Evolutionary conservation across 2,888 invertebrate species (phyloP).

Genomic region (Yponomeuta plumbellus): DNA sequence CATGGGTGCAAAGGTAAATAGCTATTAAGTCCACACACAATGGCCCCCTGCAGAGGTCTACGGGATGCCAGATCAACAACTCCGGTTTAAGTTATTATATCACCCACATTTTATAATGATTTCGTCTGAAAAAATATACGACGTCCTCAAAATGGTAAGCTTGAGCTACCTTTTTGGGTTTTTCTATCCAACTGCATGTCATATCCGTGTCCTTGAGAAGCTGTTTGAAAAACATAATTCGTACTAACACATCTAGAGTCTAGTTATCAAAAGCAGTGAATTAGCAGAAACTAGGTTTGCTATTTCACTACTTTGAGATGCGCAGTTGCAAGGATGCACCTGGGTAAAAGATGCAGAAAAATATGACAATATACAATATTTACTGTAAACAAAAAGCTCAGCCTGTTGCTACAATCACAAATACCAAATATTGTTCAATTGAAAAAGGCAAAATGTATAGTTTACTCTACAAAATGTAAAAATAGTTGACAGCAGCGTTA

Average conservation of each 20-base stretch:
- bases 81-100: conserved; percentile 73
- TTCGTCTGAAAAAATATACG: conserved; percentile 38
- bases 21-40: conserved; percentile 69
- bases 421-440: too few relatives aligned
- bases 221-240: conserved; percentile 18
- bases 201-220: neutral
- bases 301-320: neutral
- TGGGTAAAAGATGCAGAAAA: neutral
- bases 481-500: too few relatives aligned
- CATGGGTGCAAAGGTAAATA: conserved; percentile 70
- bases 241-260: neutral
- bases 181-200: neutral
- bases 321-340: conserved; percentile 2
- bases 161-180: conserved; percentile 35
- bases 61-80: conserved; percentile 57
- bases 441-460: too few relatives aligned
- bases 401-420: too few relatives aligned
- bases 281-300: neutral
- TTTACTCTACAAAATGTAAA: too few relatives aligned
- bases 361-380: neutral
- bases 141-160: conserved; percentile 27
- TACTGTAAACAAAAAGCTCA: neutral
- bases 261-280: neutral
- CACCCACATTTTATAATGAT: conserved; percentile 67
- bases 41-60: conserved; percentile 58